Conservation (phyloP, 2,113 vertebrate genomes). For the Oryctolagus cuniculus region DNA sequence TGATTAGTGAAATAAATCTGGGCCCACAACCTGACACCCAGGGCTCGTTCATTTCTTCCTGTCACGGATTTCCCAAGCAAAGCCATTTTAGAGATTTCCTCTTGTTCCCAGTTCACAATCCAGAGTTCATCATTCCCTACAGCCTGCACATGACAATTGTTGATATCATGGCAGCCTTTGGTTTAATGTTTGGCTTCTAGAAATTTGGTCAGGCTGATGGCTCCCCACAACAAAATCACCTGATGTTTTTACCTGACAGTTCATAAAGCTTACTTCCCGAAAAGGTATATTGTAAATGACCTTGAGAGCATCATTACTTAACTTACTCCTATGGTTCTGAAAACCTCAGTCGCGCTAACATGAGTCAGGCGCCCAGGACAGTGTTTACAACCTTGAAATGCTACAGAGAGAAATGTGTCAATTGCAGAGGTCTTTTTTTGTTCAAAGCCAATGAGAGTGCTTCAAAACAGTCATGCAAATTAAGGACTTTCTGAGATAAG, state of each 20-base stretch:
- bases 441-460: conserved; percentile 34
- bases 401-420: neutral
- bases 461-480: neutral
- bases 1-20: conserved; percentile 89
- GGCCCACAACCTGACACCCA: conserved; percentile 71
- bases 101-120: conserved; percentile 70
- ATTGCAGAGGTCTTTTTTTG: conserved; percentile 9
- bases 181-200: conserved; percentile 83
- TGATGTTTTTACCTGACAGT: neutral
- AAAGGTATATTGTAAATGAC: conserved; percentile 48
- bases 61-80: conserved; percentile 63
- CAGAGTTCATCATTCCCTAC: neutral
- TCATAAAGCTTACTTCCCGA: conserved; percentile 55
- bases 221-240: neutral
- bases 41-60: conserved; percentile 72
- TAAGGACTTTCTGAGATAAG: conserved; percentile 64
- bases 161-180: neutral
- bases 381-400: neutral
- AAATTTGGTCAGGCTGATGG: neutral
- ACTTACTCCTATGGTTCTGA: neutral
- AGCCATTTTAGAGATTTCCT: conserved; percentile 76
- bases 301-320: conserved; percentile 20
- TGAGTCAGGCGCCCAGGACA: neutral
- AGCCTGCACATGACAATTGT: conserved; percentile 40
- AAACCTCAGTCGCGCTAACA: conserved; percentile 35